These are phyloP conservation scores for Cavia aperea DNA, from an alignment of 2,113 vertebrate species.

Conservation along the genomic window DNA sequence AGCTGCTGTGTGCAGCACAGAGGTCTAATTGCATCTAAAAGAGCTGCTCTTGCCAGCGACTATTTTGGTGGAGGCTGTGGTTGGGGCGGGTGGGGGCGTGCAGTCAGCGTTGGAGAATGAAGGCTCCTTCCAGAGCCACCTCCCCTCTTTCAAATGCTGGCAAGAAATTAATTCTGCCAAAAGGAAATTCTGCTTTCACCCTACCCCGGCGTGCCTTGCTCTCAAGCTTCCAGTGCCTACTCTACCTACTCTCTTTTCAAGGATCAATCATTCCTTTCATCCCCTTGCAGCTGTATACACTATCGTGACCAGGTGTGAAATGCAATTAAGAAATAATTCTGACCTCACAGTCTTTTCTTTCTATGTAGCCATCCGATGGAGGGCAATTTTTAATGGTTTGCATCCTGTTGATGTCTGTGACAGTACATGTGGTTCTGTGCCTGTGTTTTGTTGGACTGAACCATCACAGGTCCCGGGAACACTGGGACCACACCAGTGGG, in stretches of 20 bases:
- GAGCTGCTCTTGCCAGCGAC: slow-evolving; percentile 48
- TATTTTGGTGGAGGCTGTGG: slow-evolving; percentile 27
- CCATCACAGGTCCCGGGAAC: slow-evolving; percentile 29
- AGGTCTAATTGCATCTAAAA: slow-evolving; percentile 64
- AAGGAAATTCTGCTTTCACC: slow-evolving; percentile 57
- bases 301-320: slow-evolving; percentile 65
- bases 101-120: slow-evolving; percentile 21
- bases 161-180: slow-evolving; percentile 60
- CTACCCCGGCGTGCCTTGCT: slow-evolving; percentile 35
- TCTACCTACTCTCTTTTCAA: slow-evolving; percentile 46
- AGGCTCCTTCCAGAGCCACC: slow-evolving; percentile 39
- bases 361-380: slow-evolving; percentile 6
- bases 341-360: background rate
- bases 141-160: slow-evolving; percentile 54
- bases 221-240: background rate
- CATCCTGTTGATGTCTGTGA: background rate
- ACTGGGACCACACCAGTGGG: slow-evolving; percentile 29
- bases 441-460: slow-evolving; percentile 15
- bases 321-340: slow-evolving; percentile 64
- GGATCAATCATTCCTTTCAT: slow-evolving; percentile 59
- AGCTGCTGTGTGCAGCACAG: slow-evolving; percentile 64
- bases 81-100: background rate
- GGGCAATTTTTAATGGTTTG: background rate
- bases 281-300: slow-evolving; percentile 55
- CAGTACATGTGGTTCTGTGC: background rate